phyloP scores from a whole-genome alignment of 2,797 vertebrate species.

The Tympanoctomys barrerae region DNA sequence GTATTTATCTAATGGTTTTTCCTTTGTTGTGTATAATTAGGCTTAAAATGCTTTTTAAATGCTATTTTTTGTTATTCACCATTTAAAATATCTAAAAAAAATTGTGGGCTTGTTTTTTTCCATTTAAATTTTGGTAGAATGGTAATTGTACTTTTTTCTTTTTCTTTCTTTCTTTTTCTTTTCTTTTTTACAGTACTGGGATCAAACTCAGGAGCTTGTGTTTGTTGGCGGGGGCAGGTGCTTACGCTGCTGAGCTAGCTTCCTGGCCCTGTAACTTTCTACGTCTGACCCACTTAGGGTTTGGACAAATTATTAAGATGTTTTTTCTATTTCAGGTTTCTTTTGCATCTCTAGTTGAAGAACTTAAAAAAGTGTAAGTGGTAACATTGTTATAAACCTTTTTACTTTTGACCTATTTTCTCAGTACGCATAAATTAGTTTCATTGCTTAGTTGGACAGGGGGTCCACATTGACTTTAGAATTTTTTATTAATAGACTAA shows the following conservation, averaged over 20 bases:
- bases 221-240: no score
- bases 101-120: constrained; percentile 42
- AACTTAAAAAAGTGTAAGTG: constrained; percentile 95
- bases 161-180: no score
- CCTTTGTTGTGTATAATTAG: constrained; percentile 12
- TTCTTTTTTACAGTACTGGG: no score
- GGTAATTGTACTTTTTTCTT: neutral
- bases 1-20: constrained; percentile 52
- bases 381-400: constrained; percentile 27
- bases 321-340: constrained; percentile 88
- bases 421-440: constrained; percentile 47
- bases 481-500: constrained; percentile 40
- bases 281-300: constrained; percentile 55
- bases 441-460: neutral
- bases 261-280: neutral
- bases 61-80: constrained; percentile 51
- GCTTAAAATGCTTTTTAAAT: constrained; percentile 54
- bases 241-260: no score
- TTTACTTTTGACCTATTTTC: constrained; percentile 60
- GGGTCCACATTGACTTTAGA: constrained; percentile 27
- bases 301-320: constrained; percentile 57
- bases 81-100: constrained; percentile 37
- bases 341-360: constrained; percentile 92
- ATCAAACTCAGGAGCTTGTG: no score
- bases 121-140: constrained; percentile 57